Evolutionary conservation across 1,140 invertebrate species (phyloP), one percentile per base, ranked within the genome.

Genomic region (Sminthurides bifidus): DNA sequence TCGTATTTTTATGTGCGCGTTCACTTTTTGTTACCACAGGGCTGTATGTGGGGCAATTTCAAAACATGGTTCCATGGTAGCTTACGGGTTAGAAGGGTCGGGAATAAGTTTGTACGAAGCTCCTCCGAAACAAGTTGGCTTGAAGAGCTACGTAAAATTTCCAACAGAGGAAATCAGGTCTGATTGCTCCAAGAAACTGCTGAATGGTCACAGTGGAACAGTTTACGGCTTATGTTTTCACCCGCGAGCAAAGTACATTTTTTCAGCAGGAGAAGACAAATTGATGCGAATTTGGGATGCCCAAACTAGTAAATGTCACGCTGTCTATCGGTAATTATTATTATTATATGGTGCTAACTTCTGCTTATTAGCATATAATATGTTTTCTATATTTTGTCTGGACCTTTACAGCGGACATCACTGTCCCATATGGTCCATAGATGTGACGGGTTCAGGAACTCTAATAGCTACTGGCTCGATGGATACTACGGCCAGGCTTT

Each of bases 401-500:
- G 70, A 44, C 52, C 70, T 17, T 73, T 72, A 69, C 64, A 73
- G 63, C n/a, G 71, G 54, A 53, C 64, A 45, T 61, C 52, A 21
- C 60, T 63, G 44, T 65, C 63, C 26, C 69, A 71, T 65, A 51
- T 66, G 52, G 66, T 66, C 41, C 3, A 17, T 65, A 14, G 64
- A 65, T 26, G 54, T 64, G 31, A 29, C 59, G 12, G 21, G 45
- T 14, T 50, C 43, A 45, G 59, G 60, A n/a, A 50, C 35, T 17
- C 26, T 65, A 44, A 45, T 68, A 56, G 63, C 62, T 26, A 75
- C 88, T 5, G 87, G 84, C 44, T 90, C 87, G 37, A 79, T 83
- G 58, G 90, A 93, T 68, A 76, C 77, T 64, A 91, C 86, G 33
- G 87, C 84, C 2, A 80, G 87, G 67, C 69, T 93, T 27, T 93